Conservation (phyloP, 1,140 invertebrate genomes). For the Scaptomyza montana region DNA sequence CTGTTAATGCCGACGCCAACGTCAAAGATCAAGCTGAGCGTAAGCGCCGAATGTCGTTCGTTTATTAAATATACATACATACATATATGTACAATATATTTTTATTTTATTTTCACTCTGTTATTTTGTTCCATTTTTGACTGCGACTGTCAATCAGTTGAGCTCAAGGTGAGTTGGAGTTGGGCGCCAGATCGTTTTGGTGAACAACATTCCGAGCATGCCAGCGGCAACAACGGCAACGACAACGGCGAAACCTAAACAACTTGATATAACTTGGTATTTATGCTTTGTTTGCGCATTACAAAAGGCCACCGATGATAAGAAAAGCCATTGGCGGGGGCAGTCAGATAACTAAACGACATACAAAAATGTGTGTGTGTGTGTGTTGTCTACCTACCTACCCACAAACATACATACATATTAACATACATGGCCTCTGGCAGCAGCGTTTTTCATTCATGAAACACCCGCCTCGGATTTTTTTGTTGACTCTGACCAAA, state of each 20-base stretch:
- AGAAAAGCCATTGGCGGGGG: conserved; percentile 31
- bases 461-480: conserved; percentile 2
- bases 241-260: conserved; percentile 59
- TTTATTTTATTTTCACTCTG: not conserved
- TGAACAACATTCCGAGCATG: conserved; percentile 69
- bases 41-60: conserved; percentile 28
- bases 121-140: conserved; percentile 24
- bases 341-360: conserved; percentile 43
- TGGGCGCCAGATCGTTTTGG: conserved; percentile 24
- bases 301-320: conserved; percentile 62
- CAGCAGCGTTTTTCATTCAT: conserved; percentile 42
- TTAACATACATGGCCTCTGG: conserved; percentile 8
- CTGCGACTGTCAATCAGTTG: conserved; percentile 29
- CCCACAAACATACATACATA: conserved; percentile 5
- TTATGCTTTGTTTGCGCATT: conserved; percentile 74
- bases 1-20: conserved; percentile 24
- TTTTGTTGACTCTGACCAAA: conserved; percentile 38
- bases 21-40: conserved; percentile 18
- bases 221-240: conserved; percentile 31
- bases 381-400: conserved; percentile 34
- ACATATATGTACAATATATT: not conserved
- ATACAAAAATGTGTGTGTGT: conserved; percentile 19
- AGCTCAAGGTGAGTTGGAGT: conserved; percentile 42
- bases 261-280: conserved; percentile 70
- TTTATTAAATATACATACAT: conserved; percentile 18